A percentile compares a stretch with the other conserved stretches of the same genome.
These are phyloP conservation scores for Dryobota labecula DNA, from an alignment of 2,888 invertebrate species.

Conservation along the genomic window DNA sequence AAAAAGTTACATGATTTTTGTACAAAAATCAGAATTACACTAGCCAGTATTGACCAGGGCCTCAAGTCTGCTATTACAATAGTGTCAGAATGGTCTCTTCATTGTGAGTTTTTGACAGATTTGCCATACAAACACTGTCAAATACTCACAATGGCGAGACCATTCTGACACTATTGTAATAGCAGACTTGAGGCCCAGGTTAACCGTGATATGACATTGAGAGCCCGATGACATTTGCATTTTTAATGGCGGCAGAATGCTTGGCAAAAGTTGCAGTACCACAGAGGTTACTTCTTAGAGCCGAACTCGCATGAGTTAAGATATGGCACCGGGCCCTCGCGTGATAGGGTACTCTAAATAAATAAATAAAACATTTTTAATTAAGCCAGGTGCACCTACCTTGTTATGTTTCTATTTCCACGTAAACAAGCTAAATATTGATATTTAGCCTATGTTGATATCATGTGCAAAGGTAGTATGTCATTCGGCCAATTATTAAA, in stretches of 20 bases:
- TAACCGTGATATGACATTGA: constrained; percentile 9
- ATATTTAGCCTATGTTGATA: constrained; percentile 41
- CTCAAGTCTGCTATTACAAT: too few relatives aligned
- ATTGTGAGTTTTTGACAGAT: too few relatives aligned
- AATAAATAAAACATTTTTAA: constrained; percentile 54
- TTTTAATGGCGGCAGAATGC: constrained; percentile 36
- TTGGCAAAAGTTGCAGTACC: constrained; percentile 33
- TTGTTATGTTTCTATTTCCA: constrained; percentile 50
- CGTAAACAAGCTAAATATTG: constrained; percentile 49
- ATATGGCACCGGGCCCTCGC: constrained; percentile 58
- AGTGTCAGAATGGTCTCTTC: too few relatives aligned
- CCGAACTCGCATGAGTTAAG: constrained; percentile 49
- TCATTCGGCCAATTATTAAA: constrained; percentile 37
- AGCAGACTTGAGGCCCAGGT: too few relatives aligned
- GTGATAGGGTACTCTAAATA: constrained; percentile 72
- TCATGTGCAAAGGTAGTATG: constrained; percentile 49
- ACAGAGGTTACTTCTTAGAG: constrained; percentile 31
- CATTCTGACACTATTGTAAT: too few relatives aligned
- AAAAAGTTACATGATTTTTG: not conserved
- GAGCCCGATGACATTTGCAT: constrained; percentile 42
- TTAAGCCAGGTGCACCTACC: constrained; percentile 54
- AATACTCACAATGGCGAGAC: too few relatives aligned
- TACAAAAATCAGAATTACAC: not conserved
- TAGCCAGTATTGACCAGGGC: constrained; percentile 5
- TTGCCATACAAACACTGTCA: too few relatives aligned